Percentiles rank a stretch among this genome's conserved stretches.
Evolutionary conservation across 2,888 invertebrate genomes (phyloP).

Genomic region (Platycheirus rosarum): DNA sequence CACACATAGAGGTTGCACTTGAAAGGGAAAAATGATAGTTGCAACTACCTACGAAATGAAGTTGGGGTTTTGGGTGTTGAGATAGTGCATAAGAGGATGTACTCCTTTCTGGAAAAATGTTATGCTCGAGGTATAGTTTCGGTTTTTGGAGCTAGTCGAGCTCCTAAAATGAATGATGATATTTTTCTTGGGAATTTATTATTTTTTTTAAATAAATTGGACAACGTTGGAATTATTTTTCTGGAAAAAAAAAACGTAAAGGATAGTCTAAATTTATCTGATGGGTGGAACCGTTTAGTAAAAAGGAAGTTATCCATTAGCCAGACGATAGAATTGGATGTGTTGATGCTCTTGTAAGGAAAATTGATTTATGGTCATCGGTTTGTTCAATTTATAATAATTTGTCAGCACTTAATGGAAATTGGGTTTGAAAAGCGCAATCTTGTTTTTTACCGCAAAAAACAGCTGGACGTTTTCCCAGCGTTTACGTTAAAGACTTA

Average conservation of each 20-base stretch:
- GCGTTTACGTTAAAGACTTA: no score
- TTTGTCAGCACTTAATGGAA: neutral
- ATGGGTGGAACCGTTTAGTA: neutral
- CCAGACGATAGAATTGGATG: no score
- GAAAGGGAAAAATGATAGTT: slow-evolving; percentile 47
- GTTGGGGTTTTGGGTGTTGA: neutral
- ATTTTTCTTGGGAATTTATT: slow-evolving; percentile 64
- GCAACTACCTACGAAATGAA: slow-evolving; percentile 18
- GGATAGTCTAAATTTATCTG: slow-evolving; percentile 13
- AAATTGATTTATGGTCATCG: slow-evolving; percentile 3
- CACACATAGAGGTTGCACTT: slow-evolving; percentile 25
- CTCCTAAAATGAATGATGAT: slow-evolving; percentile 65
- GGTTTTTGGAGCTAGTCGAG: neutral
- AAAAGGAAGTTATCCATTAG: neutral
- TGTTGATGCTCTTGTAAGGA: no score
- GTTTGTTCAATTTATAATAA: neutral
- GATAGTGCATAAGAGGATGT: slow-evolving; percentile 50
- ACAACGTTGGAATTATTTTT: slow-evolving; percentile 67
- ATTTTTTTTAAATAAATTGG: slow-evolving; percentile 67
- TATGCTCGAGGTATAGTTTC: slow-evolving; percentile 12
- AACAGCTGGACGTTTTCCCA: no score
- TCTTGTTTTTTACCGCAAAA: no score
- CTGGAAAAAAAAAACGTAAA: slow-evolving; percentile 60
- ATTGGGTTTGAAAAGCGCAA: neutral
- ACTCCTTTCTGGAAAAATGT: neutral